Conservation (phyloP, 2,113 vertebrate species). For the Xenopus tropicalis region DNA sequence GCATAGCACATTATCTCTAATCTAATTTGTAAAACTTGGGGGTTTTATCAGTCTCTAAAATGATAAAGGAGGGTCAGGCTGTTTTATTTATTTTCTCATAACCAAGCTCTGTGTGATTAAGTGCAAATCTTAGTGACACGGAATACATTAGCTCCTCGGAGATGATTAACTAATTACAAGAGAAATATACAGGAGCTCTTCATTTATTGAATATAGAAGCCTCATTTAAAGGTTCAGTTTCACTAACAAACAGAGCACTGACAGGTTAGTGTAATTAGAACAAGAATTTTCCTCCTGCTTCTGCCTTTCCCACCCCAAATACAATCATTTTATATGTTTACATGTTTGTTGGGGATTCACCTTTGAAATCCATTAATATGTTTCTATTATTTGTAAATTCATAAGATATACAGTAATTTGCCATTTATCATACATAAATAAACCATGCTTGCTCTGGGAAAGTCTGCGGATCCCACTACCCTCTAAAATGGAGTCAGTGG, state of each 20-base stretch:
- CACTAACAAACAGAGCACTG: not conserved
- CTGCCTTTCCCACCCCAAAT: too few species aligned
- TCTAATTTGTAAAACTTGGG: conserved; percentile 40
- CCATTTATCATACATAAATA: too few species aligned
- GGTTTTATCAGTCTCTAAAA: conserved; percentile 18
- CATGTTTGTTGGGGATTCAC: too few species aligned
- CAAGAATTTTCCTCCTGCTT: not conserved
- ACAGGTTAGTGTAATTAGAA: conserved; percentile 18
- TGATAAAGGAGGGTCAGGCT: conserved; percentile 43
- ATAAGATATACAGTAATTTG: too few species aligned
- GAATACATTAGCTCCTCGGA: conserved; percentile 39
- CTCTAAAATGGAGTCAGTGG: too few species aligned
- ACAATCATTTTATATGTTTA: too few species aligned
- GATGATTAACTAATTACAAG: conserved; percentile 45
- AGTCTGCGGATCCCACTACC: too few species aligned
- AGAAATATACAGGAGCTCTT: conserved; percentile 36
- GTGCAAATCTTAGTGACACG: conserved; percentile 42
- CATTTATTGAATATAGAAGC: conserved; percentile 19
- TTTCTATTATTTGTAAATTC: too few species aligned
- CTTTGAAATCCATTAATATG: too few species aligned
- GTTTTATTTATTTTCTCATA: conserved; percentile 44
- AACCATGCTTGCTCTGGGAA: too few species aligned
- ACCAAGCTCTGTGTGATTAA: conserved; percentile 43
- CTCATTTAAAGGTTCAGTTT: conserved; percentile 29
- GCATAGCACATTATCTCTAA: conserved; percentile 13